These are phyloP conservation scores for Blera fallax DNA, from an alignment of 2,888 invertebrate species.

Conservation along the genomic window DNA sequence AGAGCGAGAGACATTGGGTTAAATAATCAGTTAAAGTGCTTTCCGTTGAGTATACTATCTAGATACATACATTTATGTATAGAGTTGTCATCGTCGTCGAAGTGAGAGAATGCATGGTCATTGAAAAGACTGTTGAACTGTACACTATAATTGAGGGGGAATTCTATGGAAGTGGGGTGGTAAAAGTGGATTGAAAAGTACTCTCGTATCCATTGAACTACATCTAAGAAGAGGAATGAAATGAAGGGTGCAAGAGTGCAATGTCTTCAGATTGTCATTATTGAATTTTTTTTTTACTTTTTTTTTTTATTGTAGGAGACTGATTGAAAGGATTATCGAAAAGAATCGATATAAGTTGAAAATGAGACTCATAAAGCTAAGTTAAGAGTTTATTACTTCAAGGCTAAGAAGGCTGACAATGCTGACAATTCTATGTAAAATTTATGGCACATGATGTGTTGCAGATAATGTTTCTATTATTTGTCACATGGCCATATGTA, in stretches of 20 bases:
- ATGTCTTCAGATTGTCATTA: slow-evolving; percentile 42
- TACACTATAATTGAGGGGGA: neutral
- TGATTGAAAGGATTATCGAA: neutral
- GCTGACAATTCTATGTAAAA: no score
- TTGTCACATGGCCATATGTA: no score
- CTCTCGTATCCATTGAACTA: slow-evolving; percentile 24
- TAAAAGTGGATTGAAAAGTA: neutral
- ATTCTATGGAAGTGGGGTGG: neutral
- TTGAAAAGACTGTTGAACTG: slow-evolving; percentile 67
- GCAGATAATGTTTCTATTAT: no score
- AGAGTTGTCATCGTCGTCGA: neutral
- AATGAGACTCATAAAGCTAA: neutral
- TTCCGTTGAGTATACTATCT: slow-evolving; percentile 25
- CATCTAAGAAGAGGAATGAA: neutral
- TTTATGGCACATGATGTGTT: no score
- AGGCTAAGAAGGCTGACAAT: neutral
- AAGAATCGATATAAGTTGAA: neutral
- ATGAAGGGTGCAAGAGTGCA: slow-evolving; percentile 33
- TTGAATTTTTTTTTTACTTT: slow-evolving; percentile 39
- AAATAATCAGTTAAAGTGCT: slow-evolving; percentile 67
- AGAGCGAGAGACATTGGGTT: slow-evolving; percentile 46
- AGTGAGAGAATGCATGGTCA: slow-evolving; percentile 44
- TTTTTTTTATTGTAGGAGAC: neutral
- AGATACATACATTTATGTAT: no score
- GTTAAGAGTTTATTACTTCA: neutral